A percentile compares a stretch with the other conserved stretches of the same genome.
These are phyloP conservation scores for Ips typographus DNA, from an alignment of 1,140 invertebrate species.

Conservation along the genomic window DNA sequence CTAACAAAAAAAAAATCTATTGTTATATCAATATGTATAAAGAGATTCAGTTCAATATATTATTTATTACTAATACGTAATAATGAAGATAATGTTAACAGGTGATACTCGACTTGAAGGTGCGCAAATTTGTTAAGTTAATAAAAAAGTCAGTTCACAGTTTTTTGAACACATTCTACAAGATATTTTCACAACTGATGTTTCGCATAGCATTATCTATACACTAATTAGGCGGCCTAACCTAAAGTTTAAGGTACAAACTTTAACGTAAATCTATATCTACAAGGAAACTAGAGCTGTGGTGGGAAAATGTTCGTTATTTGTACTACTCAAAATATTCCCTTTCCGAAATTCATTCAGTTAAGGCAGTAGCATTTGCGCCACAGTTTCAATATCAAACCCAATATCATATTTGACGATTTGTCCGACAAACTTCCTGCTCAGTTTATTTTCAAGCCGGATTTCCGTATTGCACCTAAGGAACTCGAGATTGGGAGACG, in stretches of 20 bases:
- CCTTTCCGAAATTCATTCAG: no score
- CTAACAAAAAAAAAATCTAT: no score
- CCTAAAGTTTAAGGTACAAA: conserved; percentile 27
- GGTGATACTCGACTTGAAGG: conserved; percentile 6
- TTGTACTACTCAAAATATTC: no score
- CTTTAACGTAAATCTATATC: conserved; percentile 18
- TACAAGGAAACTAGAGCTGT: conserved; percentile 2
- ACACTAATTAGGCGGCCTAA: no score
- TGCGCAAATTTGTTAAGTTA: conserved; percentile 9
- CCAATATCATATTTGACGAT: no score
- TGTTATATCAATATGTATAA: no score
- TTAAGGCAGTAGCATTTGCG: no score
- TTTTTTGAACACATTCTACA: conserved; percentile 8
- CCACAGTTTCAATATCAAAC: no score
- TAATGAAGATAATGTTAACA: conserved; percentile 7
- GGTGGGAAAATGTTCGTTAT: background rate
- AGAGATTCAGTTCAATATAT: conserved; percentile 30
- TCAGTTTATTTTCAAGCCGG: no score
- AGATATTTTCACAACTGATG: conserved; percentile 9
- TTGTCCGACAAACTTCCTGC: no score
- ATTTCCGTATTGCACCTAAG: no score
- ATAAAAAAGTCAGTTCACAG: conserved; percentile 26
- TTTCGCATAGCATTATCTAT: background rate
- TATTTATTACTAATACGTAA: conserved; percentile 20
- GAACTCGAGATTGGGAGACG: no score